Base-by-base conservation (phyloP, 2,113 vertebrate species). In the Gadus macrocephalus region DNA sequence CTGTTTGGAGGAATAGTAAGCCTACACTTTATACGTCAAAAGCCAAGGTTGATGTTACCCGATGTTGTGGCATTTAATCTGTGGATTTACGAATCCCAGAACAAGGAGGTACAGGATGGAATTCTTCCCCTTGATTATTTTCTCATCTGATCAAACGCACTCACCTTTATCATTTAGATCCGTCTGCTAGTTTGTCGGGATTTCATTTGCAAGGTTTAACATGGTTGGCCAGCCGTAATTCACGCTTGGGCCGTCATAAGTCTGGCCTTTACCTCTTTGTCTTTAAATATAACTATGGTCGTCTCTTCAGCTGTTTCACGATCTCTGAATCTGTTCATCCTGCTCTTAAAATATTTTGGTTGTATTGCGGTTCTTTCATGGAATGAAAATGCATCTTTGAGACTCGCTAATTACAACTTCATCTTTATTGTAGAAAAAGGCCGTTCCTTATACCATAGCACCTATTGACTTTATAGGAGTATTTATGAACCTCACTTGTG, bases 401-500 rank as follows among this genome's bases (percentile, higher is more conserved):
- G 42, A 49, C 9, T 49, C 42, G 42, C 42, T 49, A 49, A 49
- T 49, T 49, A 49, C 42, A 49, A 49, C 12, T 49, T 1, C 31
- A 35, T 35, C 31, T 35, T 35, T 35, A 35, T 35, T 49, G 42
- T 9, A 14, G 42, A 49, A 49, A 9, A 49, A 49, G 42, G 42
- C 42, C 9, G 11, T 49, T 49, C 17, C 35, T 65, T 25, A 15
- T 16, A 28, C 28, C 12, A 62, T 16, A 17, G 20, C 11, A 61
- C 60, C 20, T 61, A 25, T 12, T 19, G 19, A 61, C n/a, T 61
- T 19, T 61, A 61, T 22, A 19, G 31, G 64, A 31, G 28, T 17
- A 68, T 71, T 72, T 28, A 28, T 28, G 71, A 20, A 67, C 16
- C 1, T 64, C 64, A 25, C 28, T 22, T 19, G 64, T 28, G n/a